Base-by-base conservation (phyloP, 2,888 invertebrate genomes). In the Nymphalis polychloros region DNA sequence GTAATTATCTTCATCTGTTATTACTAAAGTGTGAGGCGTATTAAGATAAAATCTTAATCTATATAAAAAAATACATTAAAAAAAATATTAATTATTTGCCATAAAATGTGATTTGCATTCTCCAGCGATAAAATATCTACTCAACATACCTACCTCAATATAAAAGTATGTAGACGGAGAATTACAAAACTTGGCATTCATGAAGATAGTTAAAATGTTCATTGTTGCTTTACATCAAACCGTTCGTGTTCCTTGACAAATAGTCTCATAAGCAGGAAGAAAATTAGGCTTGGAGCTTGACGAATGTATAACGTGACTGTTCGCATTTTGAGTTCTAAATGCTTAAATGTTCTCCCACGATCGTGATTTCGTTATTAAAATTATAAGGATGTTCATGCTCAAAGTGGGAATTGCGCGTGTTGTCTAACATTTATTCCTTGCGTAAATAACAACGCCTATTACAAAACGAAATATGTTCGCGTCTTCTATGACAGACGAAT, bases 241-340 rank as follows among this genome's bases (percentile, higher is more conserved):
- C 27, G n/a, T 31, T 55, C 31, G 53, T 31, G 17, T 55, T 72
- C 63, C 60, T 65, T 64, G 67, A 73, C 70, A 73, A 76, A 75
- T 68, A 74, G 71, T 67, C 72, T 74, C 68, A 72, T 67, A 72
- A 76, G 75, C 72, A 79, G 81, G 80, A 81, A 79, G 78, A 66
- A 76, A 80, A 81, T 81, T 77, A 81, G 76, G 74, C 73, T 71
- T 65, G 63, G 71, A 72, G 74, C 79, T 77, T 84, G 85, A 87
- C 82, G 80, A 82, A 87, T 85, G 81, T 76, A 74, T 80, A 79
- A 82, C 85, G 82, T 85, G 84, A 82, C 74, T 74, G 73, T 76
- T 83, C 83, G 83, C 83, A 85, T 81, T 79, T 74, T 70, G 60
- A 69, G 70, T 70, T 71, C 66, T 73, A 74, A 78, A 75, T 75